These are phyloP conservation scores for Cheilosia grossa DNA, from an alignment of 2,888 invertebrate genomes.

Conservation along the genomic window DNA sequence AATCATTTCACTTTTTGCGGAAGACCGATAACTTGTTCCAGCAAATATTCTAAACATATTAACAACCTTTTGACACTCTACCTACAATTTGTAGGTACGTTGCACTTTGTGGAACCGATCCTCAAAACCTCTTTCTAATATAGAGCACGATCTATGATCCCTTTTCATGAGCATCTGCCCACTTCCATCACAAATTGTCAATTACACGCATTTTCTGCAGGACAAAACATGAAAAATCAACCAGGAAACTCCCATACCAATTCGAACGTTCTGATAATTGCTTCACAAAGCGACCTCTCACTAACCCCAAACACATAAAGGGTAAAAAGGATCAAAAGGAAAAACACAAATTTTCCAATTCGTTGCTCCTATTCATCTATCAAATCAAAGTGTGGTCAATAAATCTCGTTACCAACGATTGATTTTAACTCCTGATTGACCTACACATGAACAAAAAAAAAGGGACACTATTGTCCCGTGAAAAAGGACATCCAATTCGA, in stretches of 20 bases:
- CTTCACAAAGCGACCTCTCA: not conserved
- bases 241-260: conserved; percentile 47
- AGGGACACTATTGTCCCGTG: conserved; percentile 19
- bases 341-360: conserved; percentile 63
- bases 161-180: conserved; percentile 23
- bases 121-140: no score
- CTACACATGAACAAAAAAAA: conserved; percentile 33
- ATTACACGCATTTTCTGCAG: not conserved
- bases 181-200: conserved; percentile 23
- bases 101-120: no score
- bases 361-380: conserved; percentile 55
- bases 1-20: no score
- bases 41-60: no score
- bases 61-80: no score
- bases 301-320: conserved; percentile 2
- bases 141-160: not conserved
- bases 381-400: conserved; percentile 55
- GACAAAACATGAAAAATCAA: conserved; percentile 44
- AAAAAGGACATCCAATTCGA: conserved; percentile 54
- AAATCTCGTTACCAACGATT: conserved; percentile 71
- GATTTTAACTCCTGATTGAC: conserved; percentile 68
- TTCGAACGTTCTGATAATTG: conserved; percentile 21
- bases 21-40: no score
- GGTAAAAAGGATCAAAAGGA: conserved; percentile 47
- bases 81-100: no score